Percentiles rank a stretch among this genome's conserved stretches.
Evolutionary conservation across 2,797 vertebrate genomes (phyloP).

Genomic region (Vultur gryphus): DNA sequence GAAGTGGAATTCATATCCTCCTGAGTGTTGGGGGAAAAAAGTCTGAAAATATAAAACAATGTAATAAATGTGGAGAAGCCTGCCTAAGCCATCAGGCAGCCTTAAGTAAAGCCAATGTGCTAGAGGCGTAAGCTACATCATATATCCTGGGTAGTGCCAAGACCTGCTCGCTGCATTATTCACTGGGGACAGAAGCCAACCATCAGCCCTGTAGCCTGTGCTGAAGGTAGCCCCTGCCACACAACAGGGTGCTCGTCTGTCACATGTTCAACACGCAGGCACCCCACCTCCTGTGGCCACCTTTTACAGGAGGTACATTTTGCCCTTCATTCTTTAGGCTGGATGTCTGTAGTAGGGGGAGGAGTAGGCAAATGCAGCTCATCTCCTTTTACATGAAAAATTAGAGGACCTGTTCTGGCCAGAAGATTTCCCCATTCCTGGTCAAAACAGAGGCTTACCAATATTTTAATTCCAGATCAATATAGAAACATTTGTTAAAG

Average conservation of each 20-base stretch:
- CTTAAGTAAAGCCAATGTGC: background rate
- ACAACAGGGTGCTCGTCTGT: background rate
- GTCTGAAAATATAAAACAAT: background rate
- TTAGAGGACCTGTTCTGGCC: background rate
- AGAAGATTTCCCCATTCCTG: background rate
- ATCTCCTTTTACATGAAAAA: background rate
- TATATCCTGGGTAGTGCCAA: background rate
- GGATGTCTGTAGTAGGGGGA: rapidly evolving
- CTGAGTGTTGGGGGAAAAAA: background rate
- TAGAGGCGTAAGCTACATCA: background rate
- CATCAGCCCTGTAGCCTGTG: rapidly evolving
- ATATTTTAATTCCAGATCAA: background rate
- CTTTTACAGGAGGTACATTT: background rate
- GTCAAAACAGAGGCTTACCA: background rate
- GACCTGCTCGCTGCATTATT: background rate
- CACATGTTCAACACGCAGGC: background rate
- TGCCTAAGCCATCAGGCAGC: background rate
- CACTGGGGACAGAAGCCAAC: background rate
- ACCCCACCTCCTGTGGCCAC: background rate
- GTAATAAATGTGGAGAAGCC: background rate
- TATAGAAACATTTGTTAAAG: background rate
- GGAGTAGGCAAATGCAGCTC: background rate
- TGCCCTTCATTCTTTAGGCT: background rate
- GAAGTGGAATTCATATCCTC: background rate
- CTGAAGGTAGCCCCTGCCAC: background rate